Conservation (phyloP, 2,113 vertebrate genomes). For the Sarotherodon lohbergeri region DNA sequence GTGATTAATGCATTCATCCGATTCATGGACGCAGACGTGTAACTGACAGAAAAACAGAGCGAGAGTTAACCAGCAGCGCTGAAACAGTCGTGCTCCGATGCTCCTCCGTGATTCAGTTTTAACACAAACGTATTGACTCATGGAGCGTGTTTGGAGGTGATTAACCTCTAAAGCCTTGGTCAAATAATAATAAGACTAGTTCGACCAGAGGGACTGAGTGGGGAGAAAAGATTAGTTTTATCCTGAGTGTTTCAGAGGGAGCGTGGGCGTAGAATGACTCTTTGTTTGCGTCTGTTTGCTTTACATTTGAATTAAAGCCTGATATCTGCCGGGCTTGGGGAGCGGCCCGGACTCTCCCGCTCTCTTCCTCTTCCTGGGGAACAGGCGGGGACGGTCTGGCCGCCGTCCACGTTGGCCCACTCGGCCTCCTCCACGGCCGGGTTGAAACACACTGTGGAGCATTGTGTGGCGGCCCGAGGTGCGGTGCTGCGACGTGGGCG, state of each 20-base stretch:
- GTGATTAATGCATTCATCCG: background rate
- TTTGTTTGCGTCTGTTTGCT: constrained; percentile 33
- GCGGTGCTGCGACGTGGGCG: constrained; percentile 22
- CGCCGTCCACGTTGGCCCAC: constrained; percentile 38
- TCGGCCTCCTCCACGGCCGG: background rate
- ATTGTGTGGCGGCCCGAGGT: constrained; percentile 38
- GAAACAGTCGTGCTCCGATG: background rate
- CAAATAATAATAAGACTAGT: background rate
- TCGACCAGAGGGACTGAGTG: background rate
- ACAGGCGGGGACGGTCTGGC: constrained; percentile 28
- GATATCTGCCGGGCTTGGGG: constrained; percentile 45
- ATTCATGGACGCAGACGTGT: background rate
- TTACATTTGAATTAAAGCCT: constrained; percentile 25
- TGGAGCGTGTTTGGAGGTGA: background rate
- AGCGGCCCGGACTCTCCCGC: constrained; percentile 53
- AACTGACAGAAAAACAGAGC: background rate
- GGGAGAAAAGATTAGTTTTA: background rate
- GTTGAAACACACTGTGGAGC: constrained; percentile 14
- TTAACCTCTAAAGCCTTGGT: background rate
- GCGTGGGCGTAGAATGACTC: background rate
- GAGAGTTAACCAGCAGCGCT: background rate
- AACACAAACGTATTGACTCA: background rate
- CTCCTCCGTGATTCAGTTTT: background rate
- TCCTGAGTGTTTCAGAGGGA: background rate
- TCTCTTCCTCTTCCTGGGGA: constrained; percentile 13